Evolutionary conservation across 1,140 invertebrate genomes (phyloP).

Genomic region (Anastatus disparis): DNA sequence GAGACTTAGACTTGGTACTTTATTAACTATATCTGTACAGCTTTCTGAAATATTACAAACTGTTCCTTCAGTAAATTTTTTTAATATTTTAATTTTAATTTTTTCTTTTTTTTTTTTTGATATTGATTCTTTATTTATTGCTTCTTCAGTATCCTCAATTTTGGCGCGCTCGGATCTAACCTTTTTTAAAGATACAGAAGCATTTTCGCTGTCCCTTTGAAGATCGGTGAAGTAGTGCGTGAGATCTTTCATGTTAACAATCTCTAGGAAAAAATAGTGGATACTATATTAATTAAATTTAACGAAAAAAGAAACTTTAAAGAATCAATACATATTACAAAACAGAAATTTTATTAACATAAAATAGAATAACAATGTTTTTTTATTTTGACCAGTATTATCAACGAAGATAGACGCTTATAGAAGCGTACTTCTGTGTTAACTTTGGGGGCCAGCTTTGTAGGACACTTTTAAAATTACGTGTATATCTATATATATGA

Average conservation of each 20-base stretch:
- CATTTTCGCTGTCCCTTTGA: slow-evolving; percentile 39
- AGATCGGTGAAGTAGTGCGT: slow-evolving; percentile 56
- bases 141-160: not conserved
- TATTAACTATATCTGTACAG: slow-evolving; percentile 53
- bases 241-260: slow-evolving; percentile 58
- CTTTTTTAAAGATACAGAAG: slow-evolving; percentile 27
- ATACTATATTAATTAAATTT: no score
- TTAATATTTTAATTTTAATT: slow-evolving; percentile 56
- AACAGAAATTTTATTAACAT: no score
- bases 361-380: no score
- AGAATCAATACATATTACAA: no score
- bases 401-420: no score
- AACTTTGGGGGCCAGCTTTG: no score
- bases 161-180: slow-evolving; percentile 43
- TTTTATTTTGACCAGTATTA: no score
- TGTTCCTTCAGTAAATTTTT: slow-evolving; percentile 27
- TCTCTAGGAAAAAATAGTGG: no score
- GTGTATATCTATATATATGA: no score
- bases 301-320: no score
- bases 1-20: slow-evolving; percentile 50
- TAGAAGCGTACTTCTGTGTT: no score
- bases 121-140: slow-evolving; percentile 7
- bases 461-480: no score
- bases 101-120: slow-evolving; percentile 49
- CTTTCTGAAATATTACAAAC: slow-evolving; percentile 52